A percentile compares a stretch with the other conserved stretches of the same genome.
phyloP scores from a whole-genome alignment of 2,888 invertebrate species.

The Quadriops clusia region DNA sequence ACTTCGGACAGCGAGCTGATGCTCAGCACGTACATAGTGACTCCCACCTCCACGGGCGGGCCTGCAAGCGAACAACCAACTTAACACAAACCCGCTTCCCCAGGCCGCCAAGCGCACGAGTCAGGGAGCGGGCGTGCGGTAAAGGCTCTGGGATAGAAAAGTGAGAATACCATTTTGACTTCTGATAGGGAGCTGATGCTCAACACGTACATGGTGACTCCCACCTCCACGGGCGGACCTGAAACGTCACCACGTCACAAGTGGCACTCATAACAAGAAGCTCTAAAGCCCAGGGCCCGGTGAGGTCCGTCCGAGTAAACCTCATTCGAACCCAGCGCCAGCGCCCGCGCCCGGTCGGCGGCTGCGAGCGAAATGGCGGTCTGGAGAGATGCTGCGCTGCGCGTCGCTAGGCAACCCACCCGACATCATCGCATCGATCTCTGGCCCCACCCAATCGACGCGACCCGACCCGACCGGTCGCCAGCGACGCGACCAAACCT shows the following conservation, averaged over 20 bases:
- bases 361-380: conserved; percentile 34
- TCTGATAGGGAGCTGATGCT: conserved; percentile 97
- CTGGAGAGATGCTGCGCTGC: conserved; percentile 32
- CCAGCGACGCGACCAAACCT: conserved; percentile 18
- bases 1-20: conserved; percentile 98
- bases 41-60: conserved; percentile 93
- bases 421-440: conserved; percentile 36
- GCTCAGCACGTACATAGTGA: conserved; percentile 96
- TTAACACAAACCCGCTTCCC: conserved; percentile 29
- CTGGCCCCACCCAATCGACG: conserved; percentile 36
- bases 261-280: conserved; percentile 11
- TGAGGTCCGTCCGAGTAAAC: conserved; percentile 3
- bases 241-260: conserved; percentile 46
- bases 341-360: conserved; percentile 31
- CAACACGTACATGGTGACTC: conserved; percentile 96
- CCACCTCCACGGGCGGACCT: conserved; percentile 96
- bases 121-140: conserved; percentile 31
- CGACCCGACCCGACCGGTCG: conserved; percentile 24
- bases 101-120: conserved; percentile 35
- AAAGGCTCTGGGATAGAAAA: conserved; percentile 20
- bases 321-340: conserved; percentile 12
- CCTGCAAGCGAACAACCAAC: conserved; percentile 56
- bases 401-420: conserved; percentile 33
- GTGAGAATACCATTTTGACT: conserved; percentile 80
- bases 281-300: conserved; percentile 16